Evolutionary conservation across 2,113 vertebrate genomes (phyloP).

Genomic region (Indicator indicator): DNA sequence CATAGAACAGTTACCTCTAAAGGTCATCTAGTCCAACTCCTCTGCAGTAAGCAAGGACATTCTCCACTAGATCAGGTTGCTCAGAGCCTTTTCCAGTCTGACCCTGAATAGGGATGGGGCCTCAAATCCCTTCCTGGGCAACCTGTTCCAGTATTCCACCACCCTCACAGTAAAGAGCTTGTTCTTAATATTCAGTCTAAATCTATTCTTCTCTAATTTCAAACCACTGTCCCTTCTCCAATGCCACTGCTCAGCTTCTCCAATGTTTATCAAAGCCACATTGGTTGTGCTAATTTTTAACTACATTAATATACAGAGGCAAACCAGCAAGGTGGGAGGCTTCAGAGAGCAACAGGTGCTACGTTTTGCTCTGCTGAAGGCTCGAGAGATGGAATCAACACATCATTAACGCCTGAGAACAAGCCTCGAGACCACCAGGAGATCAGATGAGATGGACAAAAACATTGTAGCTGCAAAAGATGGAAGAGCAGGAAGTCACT

Average conservation of each 20-base stretch:
- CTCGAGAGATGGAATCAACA: neutral
- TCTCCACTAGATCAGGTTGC: too few species aligned
- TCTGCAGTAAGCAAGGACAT: too few species aligned
- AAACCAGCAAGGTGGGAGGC: neutral
- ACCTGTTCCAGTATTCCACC: too few species aligned
- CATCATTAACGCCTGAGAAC: neutral
- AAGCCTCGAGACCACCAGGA: neutral
- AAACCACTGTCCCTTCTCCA: too few species aligned
- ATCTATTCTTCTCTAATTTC: too few species aligned
- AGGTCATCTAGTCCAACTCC: too few species aligned
- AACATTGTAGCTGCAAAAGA: neutral
- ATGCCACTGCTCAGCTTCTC: neutral
- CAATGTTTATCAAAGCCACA: neutral
- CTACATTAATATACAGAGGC: neutral
- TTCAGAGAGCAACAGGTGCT: rapidly evolving
- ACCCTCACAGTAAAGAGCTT: too few species aligned
- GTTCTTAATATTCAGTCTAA: too few species aligned
- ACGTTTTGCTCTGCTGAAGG: neutral
- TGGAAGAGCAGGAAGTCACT: neutral
- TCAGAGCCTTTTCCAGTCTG: too few species aligned
- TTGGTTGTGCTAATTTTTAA: neutral
- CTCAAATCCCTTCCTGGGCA: too few species aligned
- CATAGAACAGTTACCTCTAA: too few species aligned
- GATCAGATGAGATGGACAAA: neutral
- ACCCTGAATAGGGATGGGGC: too few species aligned